Conservation (phyloP, 2,888 invertebrate genomes). For the Leistus spinibarbis region DNA sequence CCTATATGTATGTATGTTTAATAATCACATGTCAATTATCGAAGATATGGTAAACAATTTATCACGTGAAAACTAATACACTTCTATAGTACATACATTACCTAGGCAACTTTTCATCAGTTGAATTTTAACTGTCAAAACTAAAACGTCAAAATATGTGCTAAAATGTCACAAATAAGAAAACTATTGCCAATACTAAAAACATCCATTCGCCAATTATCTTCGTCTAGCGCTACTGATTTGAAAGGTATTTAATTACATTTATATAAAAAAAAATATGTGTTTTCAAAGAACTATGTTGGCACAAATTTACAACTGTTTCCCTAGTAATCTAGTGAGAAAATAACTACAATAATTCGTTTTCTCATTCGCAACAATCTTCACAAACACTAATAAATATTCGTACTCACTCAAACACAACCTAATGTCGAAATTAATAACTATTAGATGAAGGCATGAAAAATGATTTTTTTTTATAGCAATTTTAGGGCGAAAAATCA, state of each 20-base stretch:
- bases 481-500: slow-evolving; percentile 61
- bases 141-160: background rate
- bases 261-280: background rate
- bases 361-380: too few species aligned
- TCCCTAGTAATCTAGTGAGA: too few species aligned
- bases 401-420: too few species aligned
- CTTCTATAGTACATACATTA: background rate
- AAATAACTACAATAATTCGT: too few species aligned
- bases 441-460: too few species aligned
- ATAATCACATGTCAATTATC: slow-evolving; percentile 2
- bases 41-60: background rate
- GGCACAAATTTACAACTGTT: background rate
- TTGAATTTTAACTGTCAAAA: background rate
- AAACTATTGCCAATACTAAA: background rate
- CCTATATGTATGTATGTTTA: background rate
- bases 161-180: background rate
- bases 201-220: background rate
- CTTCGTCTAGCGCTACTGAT: background rate
- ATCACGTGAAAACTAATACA: background rate
- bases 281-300: background rate
- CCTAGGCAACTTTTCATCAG: background rate
- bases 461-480: slow-evolving; percentile 52
- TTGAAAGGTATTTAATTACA: background rate
- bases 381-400: too few species aligned
- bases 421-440: too few species aligned